Evolutionary conservation across 2,113 vertebrate genomes (phyloP), one percentile per base, ranked within the genome.

Genomic region (Macquaria australasica): DNA sequence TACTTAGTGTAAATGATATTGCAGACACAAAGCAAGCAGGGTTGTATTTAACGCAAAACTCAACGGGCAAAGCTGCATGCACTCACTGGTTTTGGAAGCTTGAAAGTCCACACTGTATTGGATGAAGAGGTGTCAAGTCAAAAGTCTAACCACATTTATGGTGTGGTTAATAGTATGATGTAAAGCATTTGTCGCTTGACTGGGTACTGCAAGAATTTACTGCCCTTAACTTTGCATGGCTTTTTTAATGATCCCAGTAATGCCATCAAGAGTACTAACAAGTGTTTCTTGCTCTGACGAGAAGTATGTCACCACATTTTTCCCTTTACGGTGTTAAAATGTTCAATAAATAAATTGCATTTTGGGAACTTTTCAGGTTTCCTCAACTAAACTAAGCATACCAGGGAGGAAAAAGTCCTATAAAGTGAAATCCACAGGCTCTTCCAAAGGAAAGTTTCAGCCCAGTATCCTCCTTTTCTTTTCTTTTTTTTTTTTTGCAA

Each of bases 381-480:
- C 78, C 60, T 83, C 23, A 41, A 66, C 59, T n/a, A 50, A 69
- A 60, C 50, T 20, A 34, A 45, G 34, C 62, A 89, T 77, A 45
- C 63, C 67, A 74, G 39, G 25, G 56, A 85, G 77, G 45, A 70
- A 77, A 76, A 73, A 76, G n/a, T 50, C 68, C 68, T 60, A 79
- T 88, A 89, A 87, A 88, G 43, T 87, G 28, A 73, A 85, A 85
- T 87, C 73, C 73, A 75, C 81, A 41, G 78, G 39, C 59, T 77
- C 43, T 68, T 88, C 78, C 83, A 86, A 85, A 91, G 91, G 88
- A 91, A 93, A 91, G 39, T 91, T 90, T 89, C 85, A 77, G 70
- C 80, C 56, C 76, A 77, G 66, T 67, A 78, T 89, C 84, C 23
- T 31, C 64, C 58, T 51, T 43, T n/a, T n/a, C n/a, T n/a, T 48